Percentiles rank a stretch among this genome's conserved stretches.
Conservation (phyloP, 2,113 vertebrate species). For the Cynopterus brachyotis region DNA sequence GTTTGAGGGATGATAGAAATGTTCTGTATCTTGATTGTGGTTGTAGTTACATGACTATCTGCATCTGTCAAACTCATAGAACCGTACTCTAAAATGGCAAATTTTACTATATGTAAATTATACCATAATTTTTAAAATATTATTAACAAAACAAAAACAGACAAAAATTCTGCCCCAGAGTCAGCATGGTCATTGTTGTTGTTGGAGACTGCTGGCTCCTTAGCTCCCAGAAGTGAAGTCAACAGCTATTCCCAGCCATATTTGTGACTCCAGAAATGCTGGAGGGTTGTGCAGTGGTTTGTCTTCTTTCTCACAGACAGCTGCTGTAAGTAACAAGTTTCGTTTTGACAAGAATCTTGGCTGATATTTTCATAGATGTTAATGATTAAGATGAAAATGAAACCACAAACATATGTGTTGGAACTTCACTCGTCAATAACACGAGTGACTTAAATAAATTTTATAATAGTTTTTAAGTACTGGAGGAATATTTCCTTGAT, state of each 20-base stretch:
- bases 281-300: not conserved
- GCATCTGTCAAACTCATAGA: not conserved
- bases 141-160: not conserved
- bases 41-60: not conserved
- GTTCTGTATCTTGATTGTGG: not conserved
- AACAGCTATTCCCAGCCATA: not conserved
- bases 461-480: not conserved
- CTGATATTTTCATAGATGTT: not conserved
- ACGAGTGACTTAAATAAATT: not conserved
- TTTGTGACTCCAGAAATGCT: not conserved
- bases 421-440: not conserved
- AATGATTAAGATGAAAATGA: not conserved
- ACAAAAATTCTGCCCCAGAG: not conserved
- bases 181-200: not conserved
- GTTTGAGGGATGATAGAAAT: not conserved
- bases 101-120: not conserved
- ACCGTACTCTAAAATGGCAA: not conserved
- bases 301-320: not conserved
- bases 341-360: not conserved
- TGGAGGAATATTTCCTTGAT: not conserved
- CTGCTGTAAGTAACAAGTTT: not conserved
- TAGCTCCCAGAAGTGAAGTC: not conserved
- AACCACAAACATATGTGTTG: not conserved
- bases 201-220: not conserved
- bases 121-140: not conserved